phyloP scores from a whole-genome alignment of 1,140 invertebrate genomes.

The Amphibalanus amphitrite region DNA sequence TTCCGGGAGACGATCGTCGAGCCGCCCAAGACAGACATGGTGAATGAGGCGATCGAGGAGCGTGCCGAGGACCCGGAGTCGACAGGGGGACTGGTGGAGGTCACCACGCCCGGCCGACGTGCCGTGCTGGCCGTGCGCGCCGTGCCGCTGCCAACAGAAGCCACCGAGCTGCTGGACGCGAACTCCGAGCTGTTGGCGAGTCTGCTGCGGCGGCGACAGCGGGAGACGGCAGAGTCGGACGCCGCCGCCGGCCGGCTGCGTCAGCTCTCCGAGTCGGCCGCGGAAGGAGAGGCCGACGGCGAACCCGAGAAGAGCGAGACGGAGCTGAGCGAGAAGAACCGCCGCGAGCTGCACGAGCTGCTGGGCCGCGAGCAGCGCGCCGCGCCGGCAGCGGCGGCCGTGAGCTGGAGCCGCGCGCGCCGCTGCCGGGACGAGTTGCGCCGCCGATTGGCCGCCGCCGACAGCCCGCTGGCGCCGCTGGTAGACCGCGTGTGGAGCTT shows the following conservation, averaged over 20 bases:
- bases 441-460: background rate
- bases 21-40: constrained; percentile 67
- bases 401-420: background rate
- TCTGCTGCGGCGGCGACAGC: constrained; percentile 29
- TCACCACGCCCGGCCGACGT: background rate
- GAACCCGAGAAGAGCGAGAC: constrained; percentile 19
- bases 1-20: constrained; percentile 84
- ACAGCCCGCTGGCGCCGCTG: background rate
- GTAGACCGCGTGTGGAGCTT: constrained; percentile 72
- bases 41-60: constrained; percentile 63
- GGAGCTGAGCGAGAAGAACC: constrained; percentile 5
- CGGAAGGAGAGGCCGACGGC: background rate
- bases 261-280: background rate
- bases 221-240: constrained; percentile 8
- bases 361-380: constrained; percentile 9
- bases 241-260: background rate
- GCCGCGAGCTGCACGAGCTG: background rate
- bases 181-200: constrained; percentile 39
- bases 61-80: constrained; percentile 24
- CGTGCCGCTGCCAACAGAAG: constrained; percentile 51
- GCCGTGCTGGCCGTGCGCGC: constrained; percentile 49
- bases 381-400: constrained; percentile 5
- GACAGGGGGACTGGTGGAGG: background rate
- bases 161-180: constrained; percentile 49
- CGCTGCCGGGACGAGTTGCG: background rate